phyloP scores from a whole-genome alignment of 2,888 invertebrate genomes.

The Cylindroiulus punctatus region DNA sequence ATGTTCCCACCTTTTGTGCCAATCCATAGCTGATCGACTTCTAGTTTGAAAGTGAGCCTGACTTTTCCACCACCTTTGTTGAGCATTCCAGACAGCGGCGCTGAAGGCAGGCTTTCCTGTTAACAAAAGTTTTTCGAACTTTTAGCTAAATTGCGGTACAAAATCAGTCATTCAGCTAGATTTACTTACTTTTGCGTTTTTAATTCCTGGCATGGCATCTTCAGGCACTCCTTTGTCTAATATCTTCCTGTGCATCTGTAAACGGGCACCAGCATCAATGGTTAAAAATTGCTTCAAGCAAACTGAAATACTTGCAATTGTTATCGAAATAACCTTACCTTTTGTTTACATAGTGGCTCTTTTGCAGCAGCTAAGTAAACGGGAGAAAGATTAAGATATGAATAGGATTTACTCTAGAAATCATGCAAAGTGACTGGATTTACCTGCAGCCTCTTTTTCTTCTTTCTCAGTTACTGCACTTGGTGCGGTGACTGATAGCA shows the following conservation, averaged over 20 bases:
- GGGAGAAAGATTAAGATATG: not conserved
- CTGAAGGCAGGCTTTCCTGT: constrained; percentile 81
- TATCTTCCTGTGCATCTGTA: constrained; percentile 80
- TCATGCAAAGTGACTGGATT: not conserved
- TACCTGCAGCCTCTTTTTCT: constrained; percentile 62
- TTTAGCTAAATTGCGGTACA: constrained; percentile 45
- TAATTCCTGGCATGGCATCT: constrained; percentile 86
- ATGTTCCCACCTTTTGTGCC: constrained; percentile 76
- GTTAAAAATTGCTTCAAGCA: not conserved
- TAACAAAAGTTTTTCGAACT: not conserved
- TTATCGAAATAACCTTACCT: constrained; percentile 62
- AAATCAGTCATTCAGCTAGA: not conserved
- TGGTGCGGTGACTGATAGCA: constrained; percentile 81
- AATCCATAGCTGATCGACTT: constrained; percentile 81
- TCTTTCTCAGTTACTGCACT: constrained; percentile 66
- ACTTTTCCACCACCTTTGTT: constrained; percentile 91
- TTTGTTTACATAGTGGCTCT: constrained; percentile 67
- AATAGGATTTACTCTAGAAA: not conserved
- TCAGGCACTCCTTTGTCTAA: constrained; percentile 90
- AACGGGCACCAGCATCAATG: constrained; percentile 54
- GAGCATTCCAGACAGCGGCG: constrained; percentile 87
- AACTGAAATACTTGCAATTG: not conserved
- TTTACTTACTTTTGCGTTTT: constrained; percentile 76
- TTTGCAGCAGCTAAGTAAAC: constrained; percentile 62
- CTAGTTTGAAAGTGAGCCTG: constrained; percentile 89